phyloP scores from a whole-genome alignment of 2,797 vertebrate species.

The Lycodopsis pacificus region DNA sequence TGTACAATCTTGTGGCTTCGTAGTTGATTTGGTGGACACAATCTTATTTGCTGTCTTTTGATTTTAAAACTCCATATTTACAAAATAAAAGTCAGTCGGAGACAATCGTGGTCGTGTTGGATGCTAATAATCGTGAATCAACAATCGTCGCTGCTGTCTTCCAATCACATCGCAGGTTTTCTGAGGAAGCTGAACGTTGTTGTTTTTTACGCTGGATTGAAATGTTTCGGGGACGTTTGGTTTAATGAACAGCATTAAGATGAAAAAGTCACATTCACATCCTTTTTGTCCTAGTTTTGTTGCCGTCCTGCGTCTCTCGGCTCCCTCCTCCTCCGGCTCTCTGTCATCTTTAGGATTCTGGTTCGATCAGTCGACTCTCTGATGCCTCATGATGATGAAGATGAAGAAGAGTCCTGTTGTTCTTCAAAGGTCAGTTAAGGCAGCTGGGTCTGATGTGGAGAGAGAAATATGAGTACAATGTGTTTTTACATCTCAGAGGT shows the following conservation, averaged over 20 bases:
- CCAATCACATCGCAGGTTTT: conserved; percentile 31
- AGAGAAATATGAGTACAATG: not conserved
- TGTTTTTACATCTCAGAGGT: no score
- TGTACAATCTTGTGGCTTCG: not conserved
- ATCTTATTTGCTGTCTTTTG: conserved; percentile 45
- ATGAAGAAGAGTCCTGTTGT: not conserved
- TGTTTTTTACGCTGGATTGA: not conserved
- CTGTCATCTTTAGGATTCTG: conserved; percentile 17
- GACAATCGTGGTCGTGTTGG: conserved; percentile 43
- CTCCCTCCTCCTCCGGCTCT: conserved; percentile 32
- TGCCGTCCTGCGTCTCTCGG: conserved; percentile 8
- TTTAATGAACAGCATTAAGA: not conserved
- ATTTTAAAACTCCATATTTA: not conserved
- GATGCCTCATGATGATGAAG: conserved; percentile 4
- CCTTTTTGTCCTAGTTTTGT: conserved; percentile 8
- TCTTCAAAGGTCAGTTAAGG: conserved; percentile 48
- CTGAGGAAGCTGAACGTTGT: not conserved
- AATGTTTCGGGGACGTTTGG: not conserved
- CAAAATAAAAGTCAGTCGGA: not conserved
- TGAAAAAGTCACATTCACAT: conserved; percentile 1
- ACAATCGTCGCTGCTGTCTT: conserved; percentile 45
- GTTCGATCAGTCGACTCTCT: not conserved
- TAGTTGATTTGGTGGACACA: conserved; percentile 26
- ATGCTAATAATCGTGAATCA: not conserved
- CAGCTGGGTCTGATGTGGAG: conserved; percentile 17